Conservation (phyloP, 2,888 invertebrate genomes). For the Iselma pallidipennis region DNA sequence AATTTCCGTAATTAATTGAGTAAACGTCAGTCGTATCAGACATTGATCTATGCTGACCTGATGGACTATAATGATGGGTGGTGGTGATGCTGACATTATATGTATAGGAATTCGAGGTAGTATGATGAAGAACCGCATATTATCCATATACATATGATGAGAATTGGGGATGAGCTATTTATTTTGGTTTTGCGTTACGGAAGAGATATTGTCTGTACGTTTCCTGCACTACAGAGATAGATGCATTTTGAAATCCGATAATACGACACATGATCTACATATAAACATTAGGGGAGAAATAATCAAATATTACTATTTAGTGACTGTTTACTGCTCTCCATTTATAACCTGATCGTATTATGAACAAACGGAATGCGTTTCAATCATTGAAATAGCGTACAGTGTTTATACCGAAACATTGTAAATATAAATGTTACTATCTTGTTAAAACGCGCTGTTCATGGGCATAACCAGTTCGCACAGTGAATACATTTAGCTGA, state of each 20-base stretch:
- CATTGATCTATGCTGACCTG: conserved; percentile 13
- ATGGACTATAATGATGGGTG: conserved; percentile 10
- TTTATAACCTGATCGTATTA: not conserved
- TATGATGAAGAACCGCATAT: too few species aligned
- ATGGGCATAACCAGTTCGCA: too few species aligned
- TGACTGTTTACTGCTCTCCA: not conserved
- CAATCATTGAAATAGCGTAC: too few species aligned
- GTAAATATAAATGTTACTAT: too few species aligned
- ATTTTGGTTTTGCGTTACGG: not conserved
- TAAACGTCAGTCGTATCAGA: conserved; percentile 18
- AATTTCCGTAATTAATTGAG: conserved; percentile 24
- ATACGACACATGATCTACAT: not conserved
- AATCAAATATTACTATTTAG: not conserved
- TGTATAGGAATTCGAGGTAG: too few species aligned
- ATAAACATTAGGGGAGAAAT: not conserved
- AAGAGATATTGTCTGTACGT: not conserved
- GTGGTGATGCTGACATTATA: too few species aligned
- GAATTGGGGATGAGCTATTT: not conserved
- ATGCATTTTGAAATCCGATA: not conserved
- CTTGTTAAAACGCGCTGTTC: too few species aligned
- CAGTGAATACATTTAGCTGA: too few species aligned
- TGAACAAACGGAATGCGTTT: not conserved
- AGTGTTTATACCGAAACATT: too few species aligned
- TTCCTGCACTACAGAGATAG: not conserved
- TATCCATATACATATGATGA: too few species aligned